Percentiles rank a stretch among this genome's conserved stretches.
Evolutionary conservation across 2,888 invertebrate species (phyloP).

Genomic region (Phortica okadai): DNA sequence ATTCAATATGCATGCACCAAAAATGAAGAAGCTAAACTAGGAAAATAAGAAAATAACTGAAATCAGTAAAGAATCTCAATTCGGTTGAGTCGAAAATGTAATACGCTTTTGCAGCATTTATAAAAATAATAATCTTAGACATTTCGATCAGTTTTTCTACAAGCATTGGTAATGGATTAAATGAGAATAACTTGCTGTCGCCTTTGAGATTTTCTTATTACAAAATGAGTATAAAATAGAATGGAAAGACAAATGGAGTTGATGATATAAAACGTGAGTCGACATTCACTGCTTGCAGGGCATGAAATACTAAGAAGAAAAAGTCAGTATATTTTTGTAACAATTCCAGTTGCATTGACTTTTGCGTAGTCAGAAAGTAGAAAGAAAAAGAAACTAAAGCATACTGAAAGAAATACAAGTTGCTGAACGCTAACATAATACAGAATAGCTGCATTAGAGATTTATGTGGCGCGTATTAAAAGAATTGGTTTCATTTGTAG

Average conservation of each 20-base stretch:
- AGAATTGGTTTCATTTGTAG: conserved; percentile 11
- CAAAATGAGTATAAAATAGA: not conserved
- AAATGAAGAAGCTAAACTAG: not conserved
- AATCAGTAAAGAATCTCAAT: not conserved
- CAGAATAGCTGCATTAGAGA: conserved; percentile 21
- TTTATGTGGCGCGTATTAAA: conserved; percentile 9
- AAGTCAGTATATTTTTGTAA: not conserved
- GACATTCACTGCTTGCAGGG: not conserved
- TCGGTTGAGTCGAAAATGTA: not conserved
- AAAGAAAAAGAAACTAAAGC: not conserved
- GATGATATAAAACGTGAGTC: not conserved
- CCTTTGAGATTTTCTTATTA: not conserved
- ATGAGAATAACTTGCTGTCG: too few species aligned
- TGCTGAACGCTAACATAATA: not conserved
- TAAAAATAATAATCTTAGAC: too few species aligned
- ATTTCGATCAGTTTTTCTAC: too few species aligned
- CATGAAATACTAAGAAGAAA: not conserved
- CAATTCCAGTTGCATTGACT: not conserved
- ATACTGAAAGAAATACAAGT: not conserved
- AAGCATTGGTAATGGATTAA: too few species aligned
- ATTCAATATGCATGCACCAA: conserved; percentile 11
- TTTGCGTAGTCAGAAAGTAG: not conserved
- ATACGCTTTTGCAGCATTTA: too few species aligned
- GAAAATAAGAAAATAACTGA: not conserved
- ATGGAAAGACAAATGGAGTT: not conserved